Evolutionary conservation across 2,888 invertebrate species (phyloP), one percentile per base, ranked within the genome.

Genomic region (Archips crataeganus): DNA sequence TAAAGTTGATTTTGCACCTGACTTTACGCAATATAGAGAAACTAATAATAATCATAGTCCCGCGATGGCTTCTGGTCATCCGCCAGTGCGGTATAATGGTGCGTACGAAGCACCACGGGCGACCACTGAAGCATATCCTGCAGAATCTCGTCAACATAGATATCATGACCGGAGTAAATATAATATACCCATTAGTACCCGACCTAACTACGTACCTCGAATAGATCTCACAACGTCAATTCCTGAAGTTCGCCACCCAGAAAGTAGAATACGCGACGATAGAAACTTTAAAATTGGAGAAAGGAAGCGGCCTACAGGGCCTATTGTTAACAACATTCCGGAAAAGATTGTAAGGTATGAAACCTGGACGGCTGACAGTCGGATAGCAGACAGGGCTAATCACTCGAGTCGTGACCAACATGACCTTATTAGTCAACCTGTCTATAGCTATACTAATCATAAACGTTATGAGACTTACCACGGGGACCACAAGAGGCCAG

Each of bases 1-100:
- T 10, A 97, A 97, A 90, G 96, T 97, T 11, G 97, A 98, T 86
- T 97, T 98, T 83, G 95, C 96, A 51, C 97, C 97, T 0, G 96
- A 97, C 85, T 97, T 97, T 79, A 94, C 95, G 62, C 94, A 93
- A 80, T 93, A 93, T 74, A 86, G 92, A 74, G 94, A 94, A 68
- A 87, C 91, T 83, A 87, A 78, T 77, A 74, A 79, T 74, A 85
- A 80, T 70, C 89, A 87, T 71, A 86, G 78, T 71, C 88, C 86
- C 74, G 83, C 77, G 72, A 70, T 84, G 54, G 80, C 85, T 8
- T 80, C 85, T 54, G 80, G 80, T 65, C 89, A 87, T 75, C 82
- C 85, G 11, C 80, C 89, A 13, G 77, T 87, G 32, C 85, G 90
- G 71, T 91, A 90, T 78, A 93, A 92, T 79, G 93, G 91, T 57